phyloP scores from a whole-genome alignment of 1,140 invertebrate species.

The Dolichoris vasculosae region DNA sequence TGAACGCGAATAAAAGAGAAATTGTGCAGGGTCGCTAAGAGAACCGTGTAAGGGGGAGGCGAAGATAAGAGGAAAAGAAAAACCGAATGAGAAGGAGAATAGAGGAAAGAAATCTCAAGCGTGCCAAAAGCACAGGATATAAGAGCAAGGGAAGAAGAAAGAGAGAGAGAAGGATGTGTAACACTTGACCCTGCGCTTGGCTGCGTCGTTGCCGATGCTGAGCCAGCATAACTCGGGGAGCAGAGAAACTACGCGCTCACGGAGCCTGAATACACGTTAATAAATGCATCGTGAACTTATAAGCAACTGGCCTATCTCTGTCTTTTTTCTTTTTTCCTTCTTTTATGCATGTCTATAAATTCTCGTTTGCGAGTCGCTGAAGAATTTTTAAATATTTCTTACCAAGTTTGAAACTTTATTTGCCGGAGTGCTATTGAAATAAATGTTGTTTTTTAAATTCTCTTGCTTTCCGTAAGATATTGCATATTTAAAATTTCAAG shows the following conservation, averaged over 20 bases:
- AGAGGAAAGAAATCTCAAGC: slow-evolving; percentile 22
- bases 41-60: neutral
- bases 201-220: slow-evolving; percentile 62
- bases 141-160: slow-evolving; percentile 53
- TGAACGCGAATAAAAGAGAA: neutral
- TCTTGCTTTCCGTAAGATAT: too few species aligned
- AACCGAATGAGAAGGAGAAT: slow-evolving; percentile 36
- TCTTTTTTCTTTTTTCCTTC: slow-evolving; percentile 23
- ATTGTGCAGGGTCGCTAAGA: neutral
- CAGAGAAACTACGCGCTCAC: slow-evolving; percentile 27
- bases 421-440: too few species aligned
- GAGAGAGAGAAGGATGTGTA: slow-evolving; percentile 54
- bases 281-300: slow-evolving; percentile 63
- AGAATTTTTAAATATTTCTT: neutral
- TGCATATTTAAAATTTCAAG: too few species aligned
- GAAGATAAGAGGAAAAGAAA: slow-evolving; percentile 38
- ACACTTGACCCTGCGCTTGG: slow-evolving; percentile 68
- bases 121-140: slow-evolving; percentile 29
- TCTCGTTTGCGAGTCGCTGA: neutral
- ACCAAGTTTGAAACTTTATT: too few species aligned
- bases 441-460: too few species aligned
- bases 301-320: slow-evolving; percentile 24
- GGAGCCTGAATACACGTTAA: slow-evolving; percentile 64
- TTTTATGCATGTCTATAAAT: neutral
- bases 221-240: slow-evolving; percentile 62